Percentiles rank a stretch among this genome's conserved stretches.
These are phyloP conservation scores for Standfussiana lucernea DNA, from an alignment of 2,888 invertebrate species.

Conservation along the genomic window DNA sequence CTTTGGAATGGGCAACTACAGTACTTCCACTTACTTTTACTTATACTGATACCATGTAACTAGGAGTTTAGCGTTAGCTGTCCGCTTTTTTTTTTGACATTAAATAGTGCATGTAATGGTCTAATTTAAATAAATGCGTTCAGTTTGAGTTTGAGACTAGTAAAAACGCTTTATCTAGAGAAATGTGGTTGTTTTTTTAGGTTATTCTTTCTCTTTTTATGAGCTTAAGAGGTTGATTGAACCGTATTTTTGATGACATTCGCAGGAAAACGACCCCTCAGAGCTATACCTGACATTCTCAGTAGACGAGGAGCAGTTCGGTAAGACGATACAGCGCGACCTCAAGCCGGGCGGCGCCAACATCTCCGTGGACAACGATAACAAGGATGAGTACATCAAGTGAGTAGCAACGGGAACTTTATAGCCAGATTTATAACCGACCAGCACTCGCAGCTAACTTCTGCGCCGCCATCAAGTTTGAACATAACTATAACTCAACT, in stretches of 20 bases:
- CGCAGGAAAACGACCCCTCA: slow-evolving; percentile 97
- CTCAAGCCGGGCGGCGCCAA: slow-evolving; percentile 97
- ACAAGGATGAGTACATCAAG: slow-evolving; percentile 99
- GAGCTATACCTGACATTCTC: slow-evolving; percentile 98
- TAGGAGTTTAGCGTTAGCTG: too few relatives aligned
- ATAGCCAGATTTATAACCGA: too few relatives aligned
- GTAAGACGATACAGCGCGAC: slow-evolving; percentile 97
- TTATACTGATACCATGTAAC: too few relatives aligned
- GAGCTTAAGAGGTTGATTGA: neutral
- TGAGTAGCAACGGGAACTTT: slow-evolving; percentile 74
- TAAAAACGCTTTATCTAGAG: neutral
- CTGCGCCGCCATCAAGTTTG: too few relatives aligned
- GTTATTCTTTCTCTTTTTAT: neutral
- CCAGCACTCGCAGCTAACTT: too few relatives aligned
- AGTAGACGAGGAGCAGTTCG: slow-evolving; percentile 99
- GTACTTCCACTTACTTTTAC: too few relatives aligned
- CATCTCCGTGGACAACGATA: slow-evolving; percentile 97
- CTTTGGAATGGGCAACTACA: too few relatives aligned
- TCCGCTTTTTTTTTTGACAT: too few relatives aligned
- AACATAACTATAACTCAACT: too few relatives aligned
- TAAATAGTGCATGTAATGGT: too few relatives aligned
- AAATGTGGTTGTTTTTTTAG: neutral
- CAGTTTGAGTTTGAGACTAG: too few relatives aligned
- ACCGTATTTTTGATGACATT: neutral
- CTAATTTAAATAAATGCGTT: too few relatives aligned